phyloP scores from a whole-genome alignment of 2,113 vertebrate genomes.

The Xenopus borealis region DNA sequence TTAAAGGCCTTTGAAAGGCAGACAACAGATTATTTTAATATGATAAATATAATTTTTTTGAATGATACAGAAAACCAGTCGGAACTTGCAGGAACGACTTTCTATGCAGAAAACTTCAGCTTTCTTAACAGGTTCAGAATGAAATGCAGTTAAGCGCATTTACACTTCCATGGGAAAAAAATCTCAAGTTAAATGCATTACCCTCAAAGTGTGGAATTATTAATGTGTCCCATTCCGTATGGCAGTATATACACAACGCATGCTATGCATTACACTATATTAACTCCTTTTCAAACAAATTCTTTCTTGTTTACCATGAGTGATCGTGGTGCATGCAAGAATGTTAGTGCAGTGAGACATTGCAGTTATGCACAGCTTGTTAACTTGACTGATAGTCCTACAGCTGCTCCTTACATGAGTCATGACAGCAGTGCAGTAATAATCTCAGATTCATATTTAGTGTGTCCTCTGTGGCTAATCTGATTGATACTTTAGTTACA shows the following conservation, averaged over 20 bases:
- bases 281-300: constrained; percentile 19
- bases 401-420: constrained; percentile 40
- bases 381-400: constrained; percentile 36
- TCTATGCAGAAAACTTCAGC: not conserved
- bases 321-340: constrained; percentile 25
- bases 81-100: not conserved
- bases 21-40: too few relatives aligned
- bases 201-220: not conserved
- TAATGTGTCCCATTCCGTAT: not conserved
- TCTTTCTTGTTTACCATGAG: constrained; percentile 29
- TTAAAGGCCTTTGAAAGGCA: too few relatives aligned
- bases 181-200: not conserved
- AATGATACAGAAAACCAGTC: not conserved
- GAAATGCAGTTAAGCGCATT: not conserved
- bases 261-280: constrained; percentile 26
- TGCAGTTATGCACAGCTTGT: constrained; percentile 42
- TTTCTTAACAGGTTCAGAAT: not conserved
- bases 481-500: constrained; percentile 20
- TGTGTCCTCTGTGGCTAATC: constrained; percentile 2
- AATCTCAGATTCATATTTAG: constrained; percentile 31
- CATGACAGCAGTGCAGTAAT: constrained; percentile 33
- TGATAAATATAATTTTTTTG: too few relatives aligned
- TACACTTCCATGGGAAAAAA: not conserved
- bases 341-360: constrained; percentile 42
- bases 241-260: constrained; percentile 4